Percentiles rank a stretch among this genome's conserved stretches.
These are phyloP conservation scores for Prionace glauca DNA, from an alignment of 2,797 vertebrate species.

Conservation along the genomic window DNA sequence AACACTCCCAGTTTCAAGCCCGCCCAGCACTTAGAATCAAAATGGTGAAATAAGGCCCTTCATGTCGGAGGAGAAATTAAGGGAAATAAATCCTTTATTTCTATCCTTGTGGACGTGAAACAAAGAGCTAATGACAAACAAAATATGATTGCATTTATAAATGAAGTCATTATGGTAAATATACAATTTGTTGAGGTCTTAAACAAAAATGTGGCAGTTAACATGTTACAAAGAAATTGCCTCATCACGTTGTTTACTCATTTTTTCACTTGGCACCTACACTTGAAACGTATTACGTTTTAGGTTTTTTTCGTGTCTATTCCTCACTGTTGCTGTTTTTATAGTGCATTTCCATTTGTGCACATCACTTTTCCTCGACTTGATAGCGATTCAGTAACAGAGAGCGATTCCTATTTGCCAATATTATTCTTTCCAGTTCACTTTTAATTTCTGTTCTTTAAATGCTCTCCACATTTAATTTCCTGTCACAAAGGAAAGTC, in stretches of 20 bases:
- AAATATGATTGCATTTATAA: neutral
- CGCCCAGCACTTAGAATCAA: too few species aligned
- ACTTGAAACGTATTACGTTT: neutral
- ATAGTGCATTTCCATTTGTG: neutral
- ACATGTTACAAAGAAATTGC: too few species aligned
- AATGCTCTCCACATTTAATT: neutral
- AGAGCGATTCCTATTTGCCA: fast-evolving
- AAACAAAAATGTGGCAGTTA: neutral
- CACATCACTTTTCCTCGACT: neutral
- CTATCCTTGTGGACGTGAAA: neutral
- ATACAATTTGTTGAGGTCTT: neutral
- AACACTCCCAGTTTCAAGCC: too few species aligned
- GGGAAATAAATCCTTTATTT: too few species aligned
- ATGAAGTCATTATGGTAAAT: neutral
- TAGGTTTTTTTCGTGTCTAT: neutral
- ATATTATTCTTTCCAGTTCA: neutral
- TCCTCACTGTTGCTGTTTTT: neutral
- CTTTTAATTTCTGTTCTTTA: neutral
- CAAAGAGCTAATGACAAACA: neutral
- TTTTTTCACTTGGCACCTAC: neutral
- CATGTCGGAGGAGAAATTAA: too few species aligned
- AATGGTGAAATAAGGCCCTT: too few species aligned
- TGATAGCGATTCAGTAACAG: neutral
- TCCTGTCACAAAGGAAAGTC: neutral
- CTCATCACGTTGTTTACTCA: neutral